Conservation (phyloP, 2,888 invertebrate species). For the Dicyrtoma fusca region DNA sequence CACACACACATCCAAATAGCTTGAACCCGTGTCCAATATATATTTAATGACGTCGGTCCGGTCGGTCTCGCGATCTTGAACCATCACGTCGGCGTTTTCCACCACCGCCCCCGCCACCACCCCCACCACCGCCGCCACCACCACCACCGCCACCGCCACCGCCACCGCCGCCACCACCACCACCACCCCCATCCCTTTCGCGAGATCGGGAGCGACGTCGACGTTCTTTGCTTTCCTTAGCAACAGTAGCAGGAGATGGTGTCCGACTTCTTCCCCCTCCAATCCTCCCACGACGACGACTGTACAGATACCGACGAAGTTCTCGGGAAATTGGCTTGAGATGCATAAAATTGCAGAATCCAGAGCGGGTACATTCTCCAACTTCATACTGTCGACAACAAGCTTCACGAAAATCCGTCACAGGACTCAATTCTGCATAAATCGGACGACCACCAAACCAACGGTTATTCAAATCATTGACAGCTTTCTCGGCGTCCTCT, state of each 20-base stretch:
- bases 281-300: constrained; percentile 57
- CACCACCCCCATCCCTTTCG: neutral
- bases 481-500: constrained; percentile 97
- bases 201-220: constrained; percentile 45
- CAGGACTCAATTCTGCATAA: constrained; percentile 97
- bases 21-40: no score
- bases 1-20: no score
- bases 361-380: constrained; percentile 97
- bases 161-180: no score
- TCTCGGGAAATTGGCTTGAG: constrained; percentile 97
- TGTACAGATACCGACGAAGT: constrained; percentile 73
- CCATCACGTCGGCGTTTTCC: constrained; percentile 12
- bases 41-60: no score
- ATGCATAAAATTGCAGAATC: constrained; percentile 99
- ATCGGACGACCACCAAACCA: constrained; percentile 99
- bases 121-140: neutral
- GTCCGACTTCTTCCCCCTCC: constrained; percentile 46
- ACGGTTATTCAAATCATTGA: constrained; percentile 94
- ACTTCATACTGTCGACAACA: constrained; percentile 99
- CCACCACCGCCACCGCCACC: constrained; percentile 3
- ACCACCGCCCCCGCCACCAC: neutral
- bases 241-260: constrained; percentile 43
- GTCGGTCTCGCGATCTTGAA: constrained; percentile 16
- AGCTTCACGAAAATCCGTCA: constrained; percentile 98
- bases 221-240: neutral